Conservation (phyloP, 2,888 invertebrate genomes). For the Hololepta plana region DNA sequence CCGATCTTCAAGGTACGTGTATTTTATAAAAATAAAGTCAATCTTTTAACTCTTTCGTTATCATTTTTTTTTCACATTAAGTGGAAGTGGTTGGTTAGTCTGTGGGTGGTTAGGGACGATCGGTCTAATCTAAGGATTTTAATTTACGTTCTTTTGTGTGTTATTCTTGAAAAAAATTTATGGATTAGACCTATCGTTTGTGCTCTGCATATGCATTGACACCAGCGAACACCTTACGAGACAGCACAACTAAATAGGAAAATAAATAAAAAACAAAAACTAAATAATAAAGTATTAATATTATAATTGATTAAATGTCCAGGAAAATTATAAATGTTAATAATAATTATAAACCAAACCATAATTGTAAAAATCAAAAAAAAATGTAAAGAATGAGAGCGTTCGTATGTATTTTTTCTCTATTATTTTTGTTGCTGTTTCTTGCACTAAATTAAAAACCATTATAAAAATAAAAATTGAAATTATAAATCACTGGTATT, state of each 20-base stretch:
- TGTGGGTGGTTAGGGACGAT: slow-evolving; percentile 19
- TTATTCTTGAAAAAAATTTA: no score
- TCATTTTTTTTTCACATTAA: no score
- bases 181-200: slow-evolving; percentile 13
- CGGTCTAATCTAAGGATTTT: no score
- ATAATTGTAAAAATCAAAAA: slow-evolving; percentile 17
- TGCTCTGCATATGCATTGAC: slow-evolving; percentile 16
- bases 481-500: slow-evolving; percentile 7
- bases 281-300: slow-evolving; percentile 16
- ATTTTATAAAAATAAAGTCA: slow-evolving; percentile 23
- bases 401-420: no score
- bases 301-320: slow-evolving; percentile 13
- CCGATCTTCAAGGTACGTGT: slow-evolving; percentile 21
- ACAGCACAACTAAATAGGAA: slow-evolving; percentile 18
- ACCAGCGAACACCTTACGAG: slow-evolving; percentile 22
- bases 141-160: no score
- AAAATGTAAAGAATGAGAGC: slow-evolving; percentile 9
- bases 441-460: no score
- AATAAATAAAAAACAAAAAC: slow-evolving; percentile 12
- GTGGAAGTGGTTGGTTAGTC: slow-evolving; percentile 26
- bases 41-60: no score
- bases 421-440: no score
- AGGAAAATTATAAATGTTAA: slow-evolving; percentile 13
- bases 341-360: slow-evolving; percentile 15
- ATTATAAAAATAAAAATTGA: slow-evolving; percentile 10